A percentile compares a stretch with the other conserved stretches of the same genome.
phyloP scores from a whole-genome alignment of 2,113 vertebrate genomes.

The Daphoenositta chrysoptera region DNA sequence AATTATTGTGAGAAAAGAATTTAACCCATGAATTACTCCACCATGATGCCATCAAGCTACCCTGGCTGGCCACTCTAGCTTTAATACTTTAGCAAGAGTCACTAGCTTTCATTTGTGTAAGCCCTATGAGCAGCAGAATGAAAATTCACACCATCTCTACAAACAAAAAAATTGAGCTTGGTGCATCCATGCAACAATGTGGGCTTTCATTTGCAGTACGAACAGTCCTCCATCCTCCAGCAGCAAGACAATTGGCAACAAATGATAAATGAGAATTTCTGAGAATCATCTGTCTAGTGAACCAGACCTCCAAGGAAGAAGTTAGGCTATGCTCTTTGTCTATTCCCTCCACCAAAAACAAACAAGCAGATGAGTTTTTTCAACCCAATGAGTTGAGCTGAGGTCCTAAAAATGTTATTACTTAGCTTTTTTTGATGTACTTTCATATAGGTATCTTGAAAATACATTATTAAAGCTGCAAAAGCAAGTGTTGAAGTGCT shows the following conservation, averaged over 20 bases:
- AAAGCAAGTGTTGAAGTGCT: background rate
- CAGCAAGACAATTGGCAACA: background rate
- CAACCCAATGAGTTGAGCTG: rapidly evolving
- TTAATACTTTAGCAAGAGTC: background rate
- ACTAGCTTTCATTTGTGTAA: background rate
- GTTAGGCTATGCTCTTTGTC: background rate
- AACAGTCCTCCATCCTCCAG: background rate
- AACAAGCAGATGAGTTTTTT: background rate
- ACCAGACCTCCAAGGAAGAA: background rate
- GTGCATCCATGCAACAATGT: background rate
- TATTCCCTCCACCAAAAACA: background rate
- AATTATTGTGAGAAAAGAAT: background rate
- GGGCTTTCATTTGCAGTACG: background rate
- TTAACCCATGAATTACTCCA: background rate
- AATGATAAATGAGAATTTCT: background rate
- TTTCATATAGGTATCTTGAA: no score
- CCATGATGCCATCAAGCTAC: background rate
- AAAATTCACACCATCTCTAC: background rate
- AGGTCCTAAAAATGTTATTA: background rate
- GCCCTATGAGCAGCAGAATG: background rate
- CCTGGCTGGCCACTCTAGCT: background rate
- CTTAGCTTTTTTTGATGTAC: no score
- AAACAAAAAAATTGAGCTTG: background rate
- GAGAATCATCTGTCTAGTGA: background rate
- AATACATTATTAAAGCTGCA: conserved; percentile 2